phyloP scores from a whole-genome alignment of 2,888 invertebrate species.

The Lycaena phlaeas region DNA sequence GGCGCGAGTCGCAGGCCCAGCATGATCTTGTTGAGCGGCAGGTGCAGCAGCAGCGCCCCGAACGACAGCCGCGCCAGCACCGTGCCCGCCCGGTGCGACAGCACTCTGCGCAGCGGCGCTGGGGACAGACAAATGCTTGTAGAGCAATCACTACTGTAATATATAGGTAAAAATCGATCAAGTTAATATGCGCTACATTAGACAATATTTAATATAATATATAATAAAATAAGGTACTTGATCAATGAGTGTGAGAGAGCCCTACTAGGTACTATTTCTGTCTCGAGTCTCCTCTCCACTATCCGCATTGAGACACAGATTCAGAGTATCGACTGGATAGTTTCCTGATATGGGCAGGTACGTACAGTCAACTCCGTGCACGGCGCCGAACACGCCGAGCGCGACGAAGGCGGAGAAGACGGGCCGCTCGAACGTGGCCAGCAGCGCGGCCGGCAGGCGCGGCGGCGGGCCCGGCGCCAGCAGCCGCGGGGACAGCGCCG shows the following conservation, averaged over 20 bases:
- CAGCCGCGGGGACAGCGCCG: slow-evolving; percentile 36
- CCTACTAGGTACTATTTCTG: too few relatives aligned
- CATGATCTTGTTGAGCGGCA: slow-evolving; percentile 54
- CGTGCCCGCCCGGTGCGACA: slow-evolving; percentile 45
- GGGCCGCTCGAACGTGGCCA: slow-evolving; percentile 51
- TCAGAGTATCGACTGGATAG: background rate
- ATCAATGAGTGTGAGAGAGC: too few relatives aligned
- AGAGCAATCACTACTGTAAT: too few relatives aligned
- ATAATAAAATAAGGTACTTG: too few relatives aligned
- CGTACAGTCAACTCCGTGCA: slow-evolving; percentile 47
- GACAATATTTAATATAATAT: too few relatives aligned
- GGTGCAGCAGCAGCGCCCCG: slow-evolving; percentile 59
- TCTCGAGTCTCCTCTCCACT: background rate
- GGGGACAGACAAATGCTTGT: too few relatives aligned
- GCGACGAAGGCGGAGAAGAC: slow-evolving; percentile 43
- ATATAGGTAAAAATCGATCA: too few relatives aligned
- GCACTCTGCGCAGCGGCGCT: slow-evolving; percentile 13
- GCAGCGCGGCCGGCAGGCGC: slow-evolving; percentile 36
- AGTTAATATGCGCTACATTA: too few relatives aligned
- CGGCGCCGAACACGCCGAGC: slow-evolving; percentile 45
- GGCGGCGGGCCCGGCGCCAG: slow-evolving; percentile 31
- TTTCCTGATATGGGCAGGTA: slow-evolving; percentile 11
- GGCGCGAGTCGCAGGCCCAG: slow-evolving; percentile 39
- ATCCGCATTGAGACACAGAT: too few relatives aligned
- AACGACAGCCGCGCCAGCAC: slow-evolving; percentile 54